Base-by-base conservation (phyloP, 2,113 vertebrate genomes). In the Lasiurus cinereus region DNA sequence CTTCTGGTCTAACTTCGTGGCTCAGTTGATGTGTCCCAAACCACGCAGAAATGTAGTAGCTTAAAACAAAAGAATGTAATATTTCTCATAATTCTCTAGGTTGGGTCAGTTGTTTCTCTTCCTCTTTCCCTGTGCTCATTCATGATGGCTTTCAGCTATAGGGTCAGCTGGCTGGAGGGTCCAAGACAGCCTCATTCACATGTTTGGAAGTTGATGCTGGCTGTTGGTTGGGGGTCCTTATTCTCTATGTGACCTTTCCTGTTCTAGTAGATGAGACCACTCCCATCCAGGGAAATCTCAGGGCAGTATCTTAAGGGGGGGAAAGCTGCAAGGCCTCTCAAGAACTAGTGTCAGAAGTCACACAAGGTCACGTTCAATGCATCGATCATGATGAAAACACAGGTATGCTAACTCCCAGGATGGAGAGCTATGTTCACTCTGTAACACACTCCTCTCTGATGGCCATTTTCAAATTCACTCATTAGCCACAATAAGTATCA, bases 121-220 rank as follows among this genome's bases (percentile, higher is more conserved):
- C 36, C 64, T 19, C 74, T 85, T 93, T 88, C n/a, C 31, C 62
- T 91, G 94, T 39, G 70, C 33, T 93, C 74, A n/a, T 8, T 82
- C 9, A 16, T 16, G 15, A 78, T 19, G 64, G 14, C 56, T 91
- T 77, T 96, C 27, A 56, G 39, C 39, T 50, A 10, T 50, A 89
- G 33, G 14, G 8, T n/a, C 43, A 36, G 50, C 27, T 83, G 73
- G 5, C 48, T 54, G 33, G 56, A 56, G 83, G 78, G 43, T 46
- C 73, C 48, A 48, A 27, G 48, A 29, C 2, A 36, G 62, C 43
- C 27, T 83, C 54, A 22, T 13, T 66, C 31, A 21, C 52, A 15
- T 8, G 19, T 46, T 62, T 74, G 59, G 76, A 79, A 83, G 12
- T 43, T 79, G 83, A 21, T 91, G 70, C 52, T 70, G 21, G 67